Evolutionary conservation across 23 tunicate species (phyloP), one percentile per base, ranked within the genome.

Genomic region (Ciona savignyi): DNA sequence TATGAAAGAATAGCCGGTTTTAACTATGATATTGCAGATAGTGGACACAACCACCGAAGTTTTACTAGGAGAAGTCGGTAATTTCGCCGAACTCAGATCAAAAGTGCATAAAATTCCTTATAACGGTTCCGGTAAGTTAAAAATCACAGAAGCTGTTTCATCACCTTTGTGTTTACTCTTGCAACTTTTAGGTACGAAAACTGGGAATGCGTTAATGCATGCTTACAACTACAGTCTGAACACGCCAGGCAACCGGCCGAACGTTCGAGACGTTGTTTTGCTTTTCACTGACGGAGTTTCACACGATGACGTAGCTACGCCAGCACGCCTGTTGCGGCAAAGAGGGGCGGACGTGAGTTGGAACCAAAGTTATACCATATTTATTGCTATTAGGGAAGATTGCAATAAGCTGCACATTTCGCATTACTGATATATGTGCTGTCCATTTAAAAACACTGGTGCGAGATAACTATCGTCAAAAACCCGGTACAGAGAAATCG

Each of bases 241-340:
- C 31, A 64, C 23, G 1, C 31, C 31, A 1, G 33, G 32, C 27
- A 72, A 72, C 51, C 63, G 76, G 6, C 76, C 63, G 32, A 49
- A 72, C 29, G 76, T 72, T 1, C 63, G 76, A 23, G 76, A 72
- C 51, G 63, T 72, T 1, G 32, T 72, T 23, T 27, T 72, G 20
- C 64, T 72, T 4, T 72, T 72, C 30, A 72, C 76, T 11, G 76
- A 72, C 32, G 76, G 76, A 11, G 76, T 51, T 24, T 72, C 76
- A 48, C 76, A 72, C n/a, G 76, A 72, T 72, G 76, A 72, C 76
- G 76, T 49, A 24, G 33, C 49, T 51, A 64, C 32, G 25, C 76
- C 76, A 11, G 76, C 76, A 20, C 31, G 32, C 1, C 63, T 42
- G 29, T 49, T 72, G 9, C 33, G 49, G 26, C n/a, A 27, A 19